These are phyloP conservation scores for Cheilinus undulatus DNA, from an alignment of 2,113 vertebrate species.

Conservation along the genomic window DNA sequence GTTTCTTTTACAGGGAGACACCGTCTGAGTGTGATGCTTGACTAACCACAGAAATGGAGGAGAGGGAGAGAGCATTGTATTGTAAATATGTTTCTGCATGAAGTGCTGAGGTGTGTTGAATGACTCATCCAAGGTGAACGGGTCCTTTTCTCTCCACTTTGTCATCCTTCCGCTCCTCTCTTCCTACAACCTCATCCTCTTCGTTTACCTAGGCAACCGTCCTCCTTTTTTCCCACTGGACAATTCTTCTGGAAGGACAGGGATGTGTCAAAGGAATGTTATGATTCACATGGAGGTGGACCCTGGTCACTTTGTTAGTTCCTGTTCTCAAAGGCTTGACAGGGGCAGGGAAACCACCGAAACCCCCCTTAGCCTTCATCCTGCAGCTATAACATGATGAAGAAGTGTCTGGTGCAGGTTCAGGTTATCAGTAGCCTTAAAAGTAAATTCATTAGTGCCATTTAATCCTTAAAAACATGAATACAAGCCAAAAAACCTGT, in stretches of 20 bases:
- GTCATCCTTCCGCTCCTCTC: slow-evolving; percentile 15
- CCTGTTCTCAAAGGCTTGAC: neutral
- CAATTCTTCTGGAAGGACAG: neutral
- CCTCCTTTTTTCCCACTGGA: slow-evolving; percentile 11
- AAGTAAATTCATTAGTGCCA: neutral
- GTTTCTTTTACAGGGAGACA: slow-evolving; percentile 43
- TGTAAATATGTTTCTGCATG: slow-evolving; percentile 33
- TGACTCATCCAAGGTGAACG: slow-evolving; percentile 71
- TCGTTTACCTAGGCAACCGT: slow-evolving; percentile 47
- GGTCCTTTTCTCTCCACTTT: slow-evolving; percentile 26
- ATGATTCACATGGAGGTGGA: slow-evolving; percentile 37
- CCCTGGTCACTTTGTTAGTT: slow-evolving; percentile 7
- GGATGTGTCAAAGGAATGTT: slow-evolving; percentile 24
- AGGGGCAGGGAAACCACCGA: neutral
- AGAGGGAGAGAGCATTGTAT: slow-evolving; percentile 24
- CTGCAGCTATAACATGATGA: slow-evolving; percentile 37
- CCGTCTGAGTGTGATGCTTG: slow-evolving; percentile 39
- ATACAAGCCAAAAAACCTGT: no score
- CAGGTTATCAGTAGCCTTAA: slow-evolving; percentile 27
- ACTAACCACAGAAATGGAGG: slow-evolving; percentile 20
- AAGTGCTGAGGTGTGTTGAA: slow-evolving; percentile 34
- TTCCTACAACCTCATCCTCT: slow-evolving; percentile 20
- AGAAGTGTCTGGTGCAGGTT: slow-evolving; percentile 30
- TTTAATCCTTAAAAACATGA: no score
- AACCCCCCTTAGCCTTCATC: slow-evolving; percentile 14